phyloP scores from a whole-genome alignment of 1,140 invertebrate species.

The Araneus ventricosus region DNA sequence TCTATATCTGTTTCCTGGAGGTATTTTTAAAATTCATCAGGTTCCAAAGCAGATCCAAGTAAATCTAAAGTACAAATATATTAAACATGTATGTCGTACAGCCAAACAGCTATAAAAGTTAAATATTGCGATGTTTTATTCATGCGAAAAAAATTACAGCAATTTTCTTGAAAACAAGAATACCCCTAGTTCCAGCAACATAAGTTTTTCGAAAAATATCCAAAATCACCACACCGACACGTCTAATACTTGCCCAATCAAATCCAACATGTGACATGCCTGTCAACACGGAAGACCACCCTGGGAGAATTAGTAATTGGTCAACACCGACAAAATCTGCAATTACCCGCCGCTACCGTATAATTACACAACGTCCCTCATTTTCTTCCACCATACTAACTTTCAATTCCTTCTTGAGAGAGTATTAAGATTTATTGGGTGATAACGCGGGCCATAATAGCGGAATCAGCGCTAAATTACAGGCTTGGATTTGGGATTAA shows the following conservation, averaged over 20 bases:
- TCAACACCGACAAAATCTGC: slow-evolving; percentile 52
- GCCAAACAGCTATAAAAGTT: neutral
- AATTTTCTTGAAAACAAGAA: neutral
- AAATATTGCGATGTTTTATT: neutral
- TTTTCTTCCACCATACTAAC: neutral
- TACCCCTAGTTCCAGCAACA: neutral
- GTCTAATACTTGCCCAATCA: neutral
- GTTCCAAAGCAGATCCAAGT: no score
- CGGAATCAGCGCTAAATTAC: neutral
- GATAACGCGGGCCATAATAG: slow-evolving; percentile 33
- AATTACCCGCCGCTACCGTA: slow-evolving; percentile 43
- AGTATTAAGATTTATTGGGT: slow-evolving; percentile 46
- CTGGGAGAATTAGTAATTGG: slow-evolving; percentile 23
- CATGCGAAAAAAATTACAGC: neutral
- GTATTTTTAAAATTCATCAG: no score
- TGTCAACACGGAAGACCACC: slow-evolving; percentile 38
- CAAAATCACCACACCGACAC: slow-evolving; percentile 11
- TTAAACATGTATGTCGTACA: neutral
- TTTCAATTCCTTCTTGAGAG: slow-evolving; percentile 19
- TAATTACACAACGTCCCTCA: slow-evolving; percentile 33
- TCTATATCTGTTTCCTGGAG: no score
- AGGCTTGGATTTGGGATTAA: slow-evolving; percentile 1
- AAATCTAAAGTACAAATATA: neutral
- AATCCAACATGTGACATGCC: neutral
- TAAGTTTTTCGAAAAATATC: neutral